Evolutionary conservation across 2,888 invertebrate species (phyloP), one percentile per base, ranked within the genome.

Genomic region (Margaritifera margaritifera): DNA sequence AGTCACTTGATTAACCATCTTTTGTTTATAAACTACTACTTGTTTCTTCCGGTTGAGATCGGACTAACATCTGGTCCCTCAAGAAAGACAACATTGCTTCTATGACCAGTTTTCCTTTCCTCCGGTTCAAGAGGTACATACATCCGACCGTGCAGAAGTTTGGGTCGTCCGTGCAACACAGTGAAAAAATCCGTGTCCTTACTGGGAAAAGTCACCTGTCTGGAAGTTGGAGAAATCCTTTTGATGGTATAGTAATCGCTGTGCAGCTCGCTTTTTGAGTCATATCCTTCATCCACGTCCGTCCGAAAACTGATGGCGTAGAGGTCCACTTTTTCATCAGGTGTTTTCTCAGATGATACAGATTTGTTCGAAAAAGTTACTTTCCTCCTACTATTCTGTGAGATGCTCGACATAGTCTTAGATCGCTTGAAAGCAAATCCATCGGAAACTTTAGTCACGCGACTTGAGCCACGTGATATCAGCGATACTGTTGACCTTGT

Each of bases 211-310:
- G 69, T 66, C 55, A 77, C 77, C 22, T 77, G 77, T 58, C 77
- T 69, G 24, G 74, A 62, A 65, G 62, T 71, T 6, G 71, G 58
- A 56, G 63, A 68, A 22, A 79, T 57, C 20, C 80, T 69, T 64
- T 79, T 80, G n/a, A 79, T 69, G 60, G 71, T 72, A 68, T 74
- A 80, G 54, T 75, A 73, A 56, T 83, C 83, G 60, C 74, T 78
- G 51, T 73, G 77, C 1, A 74, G 58, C 42, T 81, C 80, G 57
- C 76, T 73, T 56, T 74, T 66, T 1, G 76, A 69, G 31, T 80
- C 80, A 64, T 69, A 78, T 27, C 55, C 66, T n/a, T 68, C 62
- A 15, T 53, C 54, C 42, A 63, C 62, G 42, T 71, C 74, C 22
- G 61, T 64, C 27, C 69, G 66, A 55, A 71, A 74, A 66, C 71